Base-by-base conservation (phyloP, 2,113 vertebrate species). In the Thalassarche chlororhynchos region DNA sequence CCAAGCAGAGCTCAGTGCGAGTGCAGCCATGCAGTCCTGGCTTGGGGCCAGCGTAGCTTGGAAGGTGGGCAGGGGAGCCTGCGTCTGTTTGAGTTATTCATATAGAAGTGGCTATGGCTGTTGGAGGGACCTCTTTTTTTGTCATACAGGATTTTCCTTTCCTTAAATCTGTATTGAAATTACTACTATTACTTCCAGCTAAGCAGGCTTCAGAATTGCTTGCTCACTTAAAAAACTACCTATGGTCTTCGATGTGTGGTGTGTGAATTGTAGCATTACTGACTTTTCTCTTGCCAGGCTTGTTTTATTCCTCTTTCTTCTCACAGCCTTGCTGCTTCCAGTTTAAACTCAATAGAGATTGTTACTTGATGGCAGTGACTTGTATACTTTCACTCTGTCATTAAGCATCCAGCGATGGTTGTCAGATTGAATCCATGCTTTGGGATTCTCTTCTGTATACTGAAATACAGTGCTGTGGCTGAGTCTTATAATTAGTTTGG, bases 1-100 rank as follows among this genome's bases (percentile, higher is more conserved):
- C 14, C 42, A 16, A 24, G 68, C 60, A 42, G 3, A 21, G 65
- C 57, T 64, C n/a, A 5, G 34, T 1, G 4, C 0, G 2, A 70
- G 65, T 3, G 49, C 34, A 15, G 26, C 29, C 6, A 1, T 49
- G n/a, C 51, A 40, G 66, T 17, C 20, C 11, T 34, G 65, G 32
- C 24, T 23, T 10, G 65, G 44, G 36, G 32, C 44, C 25, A 17
- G 13, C 2, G 3, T 21, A 16, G 29, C 24, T 29, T 14, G 34
- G 54, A 29, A 40, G 34, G 62, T 20, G 55, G 62, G 55, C 55
- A 40, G 71, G 62, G 55, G 26, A 31, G 7, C 55, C 40, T 25
- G 34, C 38, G 6, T 40, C 19, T 76, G 23, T 44, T 36, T 17
- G 46, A 15, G 51, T 25, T 31, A 5, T 5, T 66, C 17, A 4